Evolutionary conservation across 2,797 vertebrate species (phyloP), one percentile per base, ranked within the genome.

Genomic region (Ciconia nigra): DNA sequence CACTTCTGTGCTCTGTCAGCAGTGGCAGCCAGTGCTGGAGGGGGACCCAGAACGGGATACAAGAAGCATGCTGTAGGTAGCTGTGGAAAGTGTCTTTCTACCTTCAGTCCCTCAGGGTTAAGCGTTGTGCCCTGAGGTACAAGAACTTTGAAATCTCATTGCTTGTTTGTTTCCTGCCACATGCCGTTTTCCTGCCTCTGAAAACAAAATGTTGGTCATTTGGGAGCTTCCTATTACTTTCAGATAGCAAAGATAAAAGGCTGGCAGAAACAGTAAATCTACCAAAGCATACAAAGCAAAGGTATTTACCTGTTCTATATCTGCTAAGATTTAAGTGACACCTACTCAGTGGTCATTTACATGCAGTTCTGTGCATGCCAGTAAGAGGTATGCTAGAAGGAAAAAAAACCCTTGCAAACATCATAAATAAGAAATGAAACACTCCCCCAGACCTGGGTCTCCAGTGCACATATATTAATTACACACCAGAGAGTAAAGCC

Each of bases 381-480:
- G 62, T 76, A 81, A 88, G 83, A 93, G 63, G 87, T 66, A 83
- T 28, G 90, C 82, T 83, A 81, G 37, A 92, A 71, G 70, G 44
- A 14, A 90, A 93, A 94, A 89, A 87, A 0, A 0, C 3, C 73
- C 65, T 86, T 84, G 77, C 90, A 95, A 96, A 84, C 96, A 89
- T 91, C 81, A 59, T 96, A 97, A 97, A 96, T 97, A 97, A 98
- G 93, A 98, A 97, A 98, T 96, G 94, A 97, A 98, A 97, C 96
- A 96, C 94, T 97, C 97, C 63, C 81, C 90, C 89, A 95, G 93
- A 94, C 95, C 78, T 66, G 55, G 76, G 95, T 96, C 96, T 97
- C 93, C 81, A 93, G 83, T 81, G 90, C 80, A 93, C 57, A 72
- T 47, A 55, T 42, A 96, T 96, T 97, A 98, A 98, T 96, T 94